Evolutionary conservation across 1,140 invertebrate species (phyloP).

Genomic region (Musca domestica): DNA sequence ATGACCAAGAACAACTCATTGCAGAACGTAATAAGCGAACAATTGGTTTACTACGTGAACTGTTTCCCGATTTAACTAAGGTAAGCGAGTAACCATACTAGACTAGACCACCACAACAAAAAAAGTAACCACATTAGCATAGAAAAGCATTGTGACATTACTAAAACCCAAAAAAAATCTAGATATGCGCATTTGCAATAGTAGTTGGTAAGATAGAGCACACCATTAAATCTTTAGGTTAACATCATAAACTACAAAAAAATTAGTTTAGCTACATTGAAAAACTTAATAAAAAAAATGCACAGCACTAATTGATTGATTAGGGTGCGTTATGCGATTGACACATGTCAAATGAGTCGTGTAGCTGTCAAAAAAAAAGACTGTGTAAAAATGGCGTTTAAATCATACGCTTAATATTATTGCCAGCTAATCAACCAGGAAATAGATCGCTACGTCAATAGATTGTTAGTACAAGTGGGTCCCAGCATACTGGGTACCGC

Average conservation of each 20-base stretch:
- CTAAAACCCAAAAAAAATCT: no score
- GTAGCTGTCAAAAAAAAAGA: no score
- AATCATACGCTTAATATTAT: neutral
- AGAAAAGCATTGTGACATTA: no score
- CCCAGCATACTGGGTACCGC: conserved; percentile 43
- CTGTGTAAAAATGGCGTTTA: neutral
- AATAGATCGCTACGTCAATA: conserved; percentile 51
- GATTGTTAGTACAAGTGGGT: conserved; percentile 45
- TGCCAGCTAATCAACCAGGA: conserved; percentile 49
- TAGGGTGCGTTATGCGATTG: no score
- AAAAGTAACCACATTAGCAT: neutral
- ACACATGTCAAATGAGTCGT: no score
- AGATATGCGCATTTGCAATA: no score
- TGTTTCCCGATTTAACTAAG: conserved; percentile 73
- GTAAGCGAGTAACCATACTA: conserved; percentile 53
- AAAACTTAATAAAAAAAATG: no score
- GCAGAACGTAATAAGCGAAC: conserved; percentile 71
- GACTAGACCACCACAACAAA: neutral
- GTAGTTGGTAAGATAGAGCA: no score
- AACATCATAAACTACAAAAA: no score
- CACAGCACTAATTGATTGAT: no score
- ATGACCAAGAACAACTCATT: conserved; percentile 55
- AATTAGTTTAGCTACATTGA: no score
- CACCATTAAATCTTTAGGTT: no score
- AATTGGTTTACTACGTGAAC: conserved; percentile 69